These are phyloP conservation scores for Dolomedes plantarius DNA, from an alignment of 2,888 invertebrate species.

Conservation along the genomic window DNA sequence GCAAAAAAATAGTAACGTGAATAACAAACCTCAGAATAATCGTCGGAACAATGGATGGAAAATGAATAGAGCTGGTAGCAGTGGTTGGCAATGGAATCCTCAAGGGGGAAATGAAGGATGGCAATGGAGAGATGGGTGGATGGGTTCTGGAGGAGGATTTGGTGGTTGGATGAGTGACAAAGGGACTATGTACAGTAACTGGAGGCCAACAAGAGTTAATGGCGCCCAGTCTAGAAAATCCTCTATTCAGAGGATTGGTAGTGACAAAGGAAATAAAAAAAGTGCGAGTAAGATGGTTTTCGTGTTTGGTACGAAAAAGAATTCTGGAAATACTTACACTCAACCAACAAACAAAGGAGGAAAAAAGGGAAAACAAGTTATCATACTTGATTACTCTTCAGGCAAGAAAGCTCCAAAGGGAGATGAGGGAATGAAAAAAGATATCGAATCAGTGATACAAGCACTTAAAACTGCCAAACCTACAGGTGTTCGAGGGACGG, in stretches of 20 bases:
- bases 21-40: conserved; percentile 29
- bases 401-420: conserved; percentile 45
- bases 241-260: conserved; percentile 17
- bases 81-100: conserved; percentile 68
- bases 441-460: conserved; percentile 56
- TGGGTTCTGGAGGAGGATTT: conserved; percentile 61
- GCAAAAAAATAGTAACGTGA: not conserved
- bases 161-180: conserved; percentile 52
- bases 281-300: conserved; percentile 48
- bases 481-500: conserved; percentile 13
- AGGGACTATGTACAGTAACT: conserved; percentile 47
- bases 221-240: conserved; percentile 10
- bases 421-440: conserved; percentile 53
- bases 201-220: conserved; percentile 48
- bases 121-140: conserved; percentile 66
- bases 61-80: conserved; percentile 59
- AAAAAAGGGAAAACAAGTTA: conserved; percentile 55
- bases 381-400: conserved; percentile 54
- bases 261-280: conserved; percentile 25
- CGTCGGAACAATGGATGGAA: conserved; percentile 41
- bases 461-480: conserved; percentile 57
- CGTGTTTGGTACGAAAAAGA: conserved; percentile 39
- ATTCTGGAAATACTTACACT: not conserved
- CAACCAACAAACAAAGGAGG: conserved; percentile 1
- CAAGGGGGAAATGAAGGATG: conserved; percentile 50